Base-by-base conservation (phyloP, 1,140 invertebrate species). In the Caenorhabditis inopinata region DNA sequence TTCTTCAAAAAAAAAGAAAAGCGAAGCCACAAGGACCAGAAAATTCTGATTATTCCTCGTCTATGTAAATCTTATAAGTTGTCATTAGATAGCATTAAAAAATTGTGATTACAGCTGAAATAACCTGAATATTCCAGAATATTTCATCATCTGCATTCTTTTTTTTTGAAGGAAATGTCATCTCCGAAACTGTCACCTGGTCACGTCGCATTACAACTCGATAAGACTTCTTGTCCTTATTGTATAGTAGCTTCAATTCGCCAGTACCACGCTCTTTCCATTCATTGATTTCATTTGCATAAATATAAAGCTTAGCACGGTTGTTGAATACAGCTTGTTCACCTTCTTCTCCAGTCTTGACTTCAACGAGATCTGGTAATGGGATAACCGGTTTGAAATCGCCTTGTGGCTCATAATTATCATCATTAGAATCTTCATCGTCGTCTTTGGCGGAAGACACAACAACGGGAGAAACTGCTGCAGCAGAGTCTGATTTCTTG, bases 201-300 rank as follows among this genome's bases (percentile, higher is more conserved):
- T 81, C 80, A 27, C 80, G 18, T 73, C 80, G 18, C 53, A 81
- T 76, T 1, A 81, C 80, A 48, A 81, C 73, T 29, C 80, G 29
- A 7, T 35, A 45, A 1, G 74, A 45, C 42, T 76, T 76, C 21
- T 29, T 46, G 16, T 76, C 29, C 21, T 81, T 53, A 32, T 78
- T 46, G 46, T 68, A 80, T 18, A 81, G 74, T 2, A 86, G 81
- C 84, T 90, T 90, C 27, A 91, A 85, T 16, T 90, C 88, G 2
- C 90, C 90, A 25, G 89, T 81, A 18, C 90, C 90, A 79, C 90
- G 85, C 80, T 91, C 90, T 82, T 91, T 91, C 89, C 89, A 90
- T 84, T 90, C 89, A 18, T 84, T 86, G 11, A 49, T 78, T 11
- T 84, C 86, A 25, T 77, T 62, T 27, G 84, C 78, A 74, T 81